phyloP scores from a whole-genome alignment of 2,888 invertebrate species.

The Tribolium freemani region DNA sequence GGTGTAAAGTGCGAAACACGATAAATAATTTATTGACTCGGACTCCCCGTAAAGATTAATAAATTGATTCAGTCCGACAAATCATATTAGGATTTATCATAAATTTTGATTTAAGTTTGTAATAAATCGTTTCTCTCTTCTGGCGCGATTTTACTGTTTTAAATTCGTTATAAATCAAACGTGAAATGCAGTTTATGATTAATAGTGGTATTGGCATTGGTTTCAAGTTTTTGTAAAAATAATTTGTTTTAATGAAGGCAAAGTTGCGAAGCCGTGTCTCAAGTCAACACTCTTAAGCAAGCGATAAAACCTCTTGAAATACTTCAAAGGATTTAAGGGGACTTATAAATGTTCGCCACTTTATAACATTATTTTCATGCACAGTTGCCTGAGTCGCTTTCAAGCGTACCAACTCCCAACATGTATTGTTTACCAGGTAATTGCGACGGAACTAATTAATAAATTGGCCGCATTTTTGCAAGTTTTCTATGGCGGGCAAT shows the following conservation, averaged over 20 bases:
- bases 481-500: constrained; percentile 14
- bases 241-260: constrained; percentile 12
- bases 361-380: constrained; percentile 30
- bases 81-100: constrained; percentile 18
- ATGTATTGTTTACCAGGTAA: constrained; percentile 21
- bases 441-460: constrained; percentile 24
- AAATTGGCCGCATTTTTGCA: constrained; percentile 10
- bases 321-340: constrained; percentile 42
- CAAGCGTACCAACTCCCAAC: neutral
- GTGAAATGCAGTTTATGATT: neutral
- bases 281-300: constrained; percentile 37
- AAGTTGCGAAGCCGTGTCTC: constrained; percentile 19
- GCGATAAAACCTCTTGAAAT: constrained; percentile 41
- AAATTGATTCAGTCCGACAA: constrained; percentile 16
- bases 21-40: constrained; percentile 29
- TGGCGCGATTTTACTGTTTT: constrained; percentile 15
- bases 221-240: constrained; percentile 21
- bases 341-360: constrained; percentile 37
- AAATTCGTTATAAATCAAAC: constrained; percentile 28
- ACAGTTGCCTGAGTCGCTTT: constrained; percentile 7
- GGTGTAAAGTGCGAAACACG: constrained; percentile 18
- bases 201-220: neutral
- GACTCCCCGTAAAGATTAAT: constrained; percentile 17
- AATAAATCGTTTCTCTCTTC: constrained; percentile 10
- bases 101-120: constrained; percentile 6